Evolutionary conservation across 2,113 vertebrate genomes (phyloP).

Genomic region (Chauna torquata): DNA sequence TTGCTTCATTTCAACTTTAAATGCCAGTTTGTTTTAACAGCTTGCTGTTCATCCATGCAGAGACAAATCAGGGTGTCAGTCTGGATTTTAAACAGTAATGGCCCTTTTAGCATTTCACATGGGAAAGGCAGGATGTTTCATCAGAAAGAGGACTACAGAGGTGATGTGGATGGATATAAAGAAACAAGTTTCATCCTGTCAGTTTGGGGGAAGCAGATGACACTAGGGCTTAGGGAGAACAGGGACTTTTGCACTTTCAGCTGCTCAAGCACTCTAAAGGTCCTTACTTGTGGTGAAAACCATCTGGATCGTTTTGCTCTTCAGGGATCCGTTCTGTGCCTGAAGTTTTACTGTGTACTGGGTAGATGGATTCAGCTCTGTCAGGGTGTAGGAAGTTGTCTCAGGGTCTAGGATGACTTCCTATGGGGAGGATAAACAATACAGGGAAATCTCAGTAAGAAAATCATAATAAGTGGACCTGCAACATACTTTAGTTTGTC

Average conservation of each 20-base stretch:
- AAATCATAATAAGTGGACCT: not conserved
- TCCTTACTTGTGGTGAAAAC: constrained; percentile 90
- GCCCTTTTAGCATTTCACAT: not conserved
- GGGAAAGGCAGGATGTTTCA: not conserved
- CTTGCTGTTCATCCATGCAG: not conserved
- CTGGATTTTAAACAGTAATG: not conserved
- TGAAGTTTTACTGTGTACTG: constrained; percentile 87
- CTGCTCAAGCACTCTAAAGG: not conserved
- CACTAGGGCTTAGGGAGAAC: not conserved
- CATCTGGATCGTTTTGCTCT: constrained; percentile 83
- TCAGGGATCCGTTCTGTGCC: constrained; percentile 84
- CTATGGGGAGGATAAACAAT: constrained; percentile 65
- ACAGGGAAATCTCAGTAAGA: not conserved
- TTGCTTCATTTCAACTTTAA: not conserved
- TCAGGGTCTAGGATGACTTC: constrained; percentile 88
- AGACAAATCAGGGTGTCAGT: not conserved
- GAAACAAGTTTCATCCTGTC: not conserved
- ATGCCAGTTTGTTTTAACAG: not conserved
- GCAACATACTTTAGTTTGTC: not conserved
- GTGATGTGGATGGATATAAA: not conserved
- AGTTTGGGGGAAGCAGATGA: not conserved
- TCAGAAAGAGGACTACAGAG: not conserved
- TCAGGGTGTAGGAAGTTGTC: constrained; percentile 87
- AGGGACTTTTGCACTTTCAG: not conserved
- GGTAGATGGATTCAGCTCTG: constrained; percentile 86